These are phyloP conservation scores for Omphaloscelis lunosa DNA, from an alignment of 2,888 invertebrate genomes.

Conservation along the genomic window DNA sequence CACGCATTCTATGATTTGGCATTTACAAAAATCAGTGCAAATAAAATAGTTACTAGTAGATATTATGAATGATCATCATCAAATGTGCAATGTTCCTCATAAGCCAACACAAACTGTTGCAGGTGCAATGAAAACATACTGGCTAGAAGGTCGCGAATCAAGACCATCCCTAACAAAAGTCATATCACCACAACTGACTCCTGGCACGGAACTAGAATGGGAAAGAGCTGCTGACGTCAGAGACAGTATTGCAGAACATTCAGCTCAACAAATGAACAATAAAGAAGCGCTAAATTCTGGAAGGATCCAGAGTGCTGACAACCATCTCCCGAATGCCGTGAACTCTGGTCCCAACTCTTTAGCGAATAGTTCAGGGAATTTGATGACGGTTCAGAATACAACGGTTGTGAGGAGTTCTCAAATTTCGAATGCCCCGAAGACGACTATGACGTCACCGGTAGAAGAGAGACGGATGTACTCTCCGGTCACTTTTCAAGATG, in stretches of 20 bases:
- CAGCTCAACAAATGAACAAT: conserved; percentile 80
- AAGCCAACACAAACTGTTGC: conserved; percentile 54
- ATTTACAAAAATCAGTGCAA: not conserved
- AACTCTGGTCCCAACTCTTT: conserved; percentile 78
- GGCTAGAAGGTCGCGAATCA: conserved; percentile 94
- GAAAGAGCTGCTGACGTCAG: conserved; percentile 85
- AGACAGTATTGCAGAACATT: conserved; percentile 87
- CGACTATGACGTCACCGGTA: conserved; percentile 83
- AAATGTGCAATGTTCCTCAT: conserved; percentile 31
- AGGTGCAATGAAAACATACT: conserved; percentile 97
- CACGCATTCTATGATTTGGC: not conserved
- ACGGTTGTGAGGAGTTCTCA: conserved; percentile 67
- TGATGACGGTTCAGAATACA: conserved; percentile 69
- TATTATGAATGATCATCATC: not conserved
- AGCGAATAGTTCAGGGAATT: conserved; percentile 69
- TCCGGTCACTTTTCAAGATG: conserved; percentile 96
- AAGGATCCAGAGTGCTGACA: conserved; percentile 61
- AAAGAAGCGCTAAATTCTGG: conserved; percentile 71
- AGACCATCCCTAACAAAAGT: conserved; percentile 90
- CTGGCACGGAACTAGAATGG: conserved; percentile 86
- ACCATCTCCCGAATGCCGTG: conserved; percentile 74
- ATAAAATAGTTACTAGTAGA: too few species aligned
- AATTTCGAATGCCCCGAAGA: conserved; percentile 57
- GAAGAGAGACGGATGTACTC: conserved; percentile 94
- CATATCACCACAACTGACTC: conserved; percentile 84